Percentiles rank a stretch among this genome's conserved stretches.
phyloP scores from a whole-genome alignment of 2,797 vertebrate species.

The Acanthornis magna region DNA sequence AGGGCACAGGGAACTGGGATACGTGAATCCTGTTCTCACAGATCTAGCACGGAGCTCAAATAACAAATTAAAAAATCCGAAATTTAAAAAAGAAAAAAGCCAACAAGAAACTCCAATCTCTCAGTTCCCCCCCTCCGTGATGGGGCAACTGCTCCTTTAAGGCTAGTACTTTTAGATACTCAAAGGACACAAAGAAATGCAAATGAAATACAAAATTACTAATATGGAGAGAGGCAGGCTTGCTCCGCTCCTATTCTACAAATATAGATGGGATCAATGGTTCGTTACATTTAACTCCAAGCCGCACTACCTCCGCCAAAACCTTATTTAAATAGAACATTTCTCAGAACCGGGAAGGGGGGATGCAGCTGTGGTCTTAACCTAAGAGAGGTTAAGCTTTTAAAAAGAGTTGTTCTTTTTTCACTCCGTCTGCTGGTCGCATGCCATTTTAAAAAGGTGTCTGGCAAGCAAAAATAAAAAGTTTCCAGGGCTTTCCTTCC shows the following conservation, averaged over 20 bases:
- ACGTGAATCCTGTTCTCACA: background rate
- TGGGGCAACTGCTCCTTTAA: background rate
- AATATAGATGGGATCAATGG: conserved; percentile 46
- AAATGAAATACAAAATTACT: conserved; percentile 10
- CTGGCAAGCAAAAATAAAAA: conserved; percentile 56
- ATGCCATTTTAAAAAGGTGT: conserved; percentile 51
- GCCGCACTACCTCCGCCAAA: conserved; percentile 50
- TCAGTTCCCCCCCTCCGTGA: background rate
- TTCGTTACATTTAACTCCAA: conserved; percentile 36
- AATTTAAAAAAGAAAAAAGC: background rate
- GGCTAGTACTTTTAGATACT: background rate
- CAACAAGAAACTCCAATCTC: background rate
- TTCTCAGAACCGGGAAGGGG: conserved; percentile 18
- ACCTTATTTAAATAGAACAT: conserved; percentile 60
- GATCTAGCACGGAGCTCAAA: background rate
- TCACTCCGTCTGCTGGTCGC: conserved; percentile 56
- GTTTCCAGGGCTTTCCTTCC: conserved; percentile 61
- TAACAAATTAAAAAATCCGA: background rate
- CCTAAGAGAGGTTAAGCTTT: conserved; percentile 41
- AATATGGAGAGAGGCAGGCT: background rate
- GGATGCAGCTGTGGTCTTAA: conserved; percentile 36
- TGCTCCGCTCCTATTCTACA: background rate
- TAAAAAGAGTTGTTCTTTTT: conserved; percentile 22
- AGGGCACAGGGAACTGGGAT: background rate
- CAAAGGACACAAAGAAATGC: conserved; percentile 10